Evolutionary conservation across 2,888 invertebrate genomes (phyloP).

Genomic region (Scotopteryx bipunctaria): DNA sequence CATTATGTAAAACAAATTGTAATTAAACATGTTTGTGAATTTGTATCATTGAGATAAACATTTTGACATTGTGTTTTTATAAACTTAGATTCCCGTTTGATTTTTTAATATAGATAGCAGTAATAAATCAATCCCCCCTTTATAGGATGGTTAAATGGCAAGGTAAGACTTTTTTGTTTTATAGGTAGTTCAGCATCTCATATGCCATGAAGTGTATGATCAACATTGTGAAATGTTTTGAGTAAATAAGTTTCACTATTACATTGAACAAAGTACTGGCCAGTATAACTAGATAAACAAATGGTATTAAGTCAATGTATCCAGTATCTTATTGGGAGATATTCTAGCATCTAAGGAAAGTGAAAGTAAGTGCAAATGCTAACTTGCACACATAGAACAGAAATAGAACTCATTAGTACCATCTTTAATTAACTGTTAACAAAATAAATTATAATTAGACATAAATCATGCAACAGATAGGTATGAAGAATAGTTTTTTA

Average conservation of each 20-base stretch:
- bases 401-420: conserved; percentile 19
- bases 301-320: conserved; percentile 19
- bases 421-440: conserved; percentile 8
- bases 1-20: conserved; percentile 1
- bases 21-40: neutral
- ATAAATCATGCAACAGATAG: conserved; percentile 19
- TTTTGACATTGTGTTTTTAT: neutral
- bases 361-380: conserved; percentile 40
- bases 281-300: conserved; percentile 4
- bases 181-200: no score
- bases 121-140: no score
- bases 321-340: conserved; percentile 25
- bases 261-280: neutral
- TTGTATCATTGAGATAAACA: neutral
- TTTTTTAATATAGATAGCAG: no score
- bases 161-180: no score
- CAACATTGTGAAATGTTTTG: no score
- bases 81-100: no score
- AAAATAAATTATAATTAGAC: conserved; percentile 24
- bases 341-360: conserved; percentile 37
- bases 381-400: conserved; percentile 38
- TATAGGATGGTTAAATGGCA: no score
- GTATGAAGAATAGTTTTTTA: neutral
- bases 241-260: neutral
- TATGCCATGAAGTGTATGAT: no score